Evolutionary conservation across 2,113 vertebrate genomes (phyloP).

Genomic region (Oreocharis arfaki): DNA sequence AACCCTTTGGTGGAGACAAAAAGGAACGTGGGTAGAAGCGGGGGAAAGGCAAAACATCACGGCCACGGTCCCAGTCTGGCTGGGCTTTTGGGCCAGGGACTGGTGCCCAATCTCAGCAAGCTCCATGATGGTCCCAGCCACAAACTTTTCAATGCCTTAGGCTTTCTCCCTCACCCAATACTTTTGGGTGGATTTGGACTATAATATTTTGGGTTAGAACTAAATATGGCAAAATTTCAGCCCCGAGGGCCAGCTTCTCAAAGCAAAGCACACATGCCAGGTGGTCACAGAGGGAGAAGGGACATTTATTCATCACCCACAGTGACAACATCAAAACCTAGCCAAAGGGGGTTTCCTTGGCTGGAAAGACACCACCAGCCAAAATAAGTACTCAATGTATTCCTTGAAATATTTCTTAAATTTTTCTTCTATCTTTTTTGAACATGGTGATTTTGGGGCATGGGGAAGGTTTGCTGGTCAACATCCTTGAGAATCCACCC

Average conservation of each 20-base stretch:
- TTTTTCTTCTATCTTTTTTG: background rate
- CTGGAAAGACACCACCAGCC: background rate
- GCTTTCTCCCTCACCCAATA: background rate
- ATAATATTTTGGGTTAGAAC: background rate
- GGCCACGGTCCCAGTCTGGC: fast-evolving
- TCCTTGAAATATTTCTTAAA: background rate
- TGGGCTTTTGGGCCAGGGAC: background rate
- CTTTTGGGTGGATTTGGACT: background rate
- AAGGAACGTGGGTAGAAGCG: background rate
- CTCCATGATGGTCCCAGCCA: background rate
- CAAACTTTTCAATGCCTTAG: background rate
- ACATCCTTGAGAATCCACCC: background rate
- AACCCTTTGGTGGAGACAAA: background rate
- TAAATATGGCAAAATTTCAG: background rate
- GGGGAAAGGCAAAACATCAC: background rate
- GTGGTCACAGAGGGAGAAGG: background rate
- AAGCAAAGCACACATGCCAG: background rate
- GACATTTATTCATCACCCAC: background rate
- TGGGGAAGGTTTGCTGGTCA: background rate
- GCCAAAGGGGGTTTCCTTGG: background rate
- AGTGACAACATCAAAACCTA: background rate
- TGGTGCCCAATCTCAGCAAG: background rate
- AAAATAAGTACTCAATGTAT: background rate
- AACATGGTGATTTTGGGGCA: background rate
- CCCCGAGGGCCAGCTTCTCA: background rate